Evolutionary conservation across 2,888 invertebrate genomes (phyloP).

Genomic region (Cheilosia variabilis): DNA sequence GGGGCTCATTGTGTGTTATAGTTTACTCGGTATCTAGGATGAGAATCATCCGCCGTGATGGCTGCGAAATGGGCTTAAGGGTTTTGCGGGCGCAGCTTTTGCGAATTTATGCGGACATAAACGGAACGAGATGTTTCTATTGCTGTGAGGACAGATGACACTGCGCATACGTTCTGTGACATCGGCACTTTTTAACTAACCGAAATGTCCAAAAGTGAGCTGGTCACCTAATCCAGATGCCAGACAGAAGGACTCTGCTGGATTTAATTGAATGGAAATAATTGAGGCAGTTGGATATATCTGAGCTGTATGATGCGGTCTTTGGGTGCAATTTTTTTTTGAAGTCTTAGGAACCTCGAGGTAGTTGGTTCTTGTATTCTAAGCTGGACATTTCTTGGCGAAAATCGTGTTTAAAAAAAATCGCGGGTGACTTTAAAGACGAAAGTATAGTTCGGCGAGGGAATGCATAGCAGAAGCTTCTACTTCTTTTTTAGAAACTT

Average conservation of each 20-base stretch:
- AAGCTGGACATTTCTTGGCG: too few species aligned
- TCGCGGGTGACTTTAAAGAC: too few species aligned
- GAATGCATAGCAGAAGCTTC: too few species aligned
- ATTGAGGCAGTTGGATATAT: conserved; percentile 37
- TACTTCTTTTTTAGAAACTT: too few species aligned
- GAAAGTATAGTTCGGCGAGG: too few species aligned
- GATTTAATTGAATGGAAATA: conserved; percentile 59
- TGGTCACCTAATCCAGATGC: conserved; percentile 6
- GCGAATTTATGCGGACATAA: conserved; percentile 64
- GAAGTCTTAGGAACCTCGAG: too few species aligned
- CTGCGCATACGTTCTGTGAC: conserved; percentile 23
- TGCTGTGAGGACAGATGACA: conserved; percentile 41
- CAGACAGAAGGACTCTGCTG: conserved; percentile 8
- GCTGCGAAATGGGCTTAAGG: conserved; percentile 24
- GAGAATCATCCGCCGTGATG: conserved; percentile 27
- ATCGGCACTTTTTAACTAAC: conserved; percentile 70
- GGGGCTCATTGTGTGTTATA: conserved; percentile 24
- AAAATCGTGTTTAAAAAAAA: too few species aligned
- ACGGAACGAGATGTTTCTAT: conserved; percentile 26
- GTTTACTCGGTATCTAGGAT: conserved; percentile 56
- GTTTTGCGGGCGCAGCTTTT: conserved; percentile 10
- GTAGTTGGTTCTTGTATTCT: too few species aligned
- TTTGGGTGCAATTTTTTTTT: background rate
- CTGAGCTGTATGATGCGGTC: background rate
- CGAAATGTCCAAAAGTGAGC: conserved; percentile 60